Evolutionary conservation across 2,888 invertebrate genomes (phyloP), one percentile per base, ranked within the genome.

Genomic region (Heliconius aoede): DNA sequence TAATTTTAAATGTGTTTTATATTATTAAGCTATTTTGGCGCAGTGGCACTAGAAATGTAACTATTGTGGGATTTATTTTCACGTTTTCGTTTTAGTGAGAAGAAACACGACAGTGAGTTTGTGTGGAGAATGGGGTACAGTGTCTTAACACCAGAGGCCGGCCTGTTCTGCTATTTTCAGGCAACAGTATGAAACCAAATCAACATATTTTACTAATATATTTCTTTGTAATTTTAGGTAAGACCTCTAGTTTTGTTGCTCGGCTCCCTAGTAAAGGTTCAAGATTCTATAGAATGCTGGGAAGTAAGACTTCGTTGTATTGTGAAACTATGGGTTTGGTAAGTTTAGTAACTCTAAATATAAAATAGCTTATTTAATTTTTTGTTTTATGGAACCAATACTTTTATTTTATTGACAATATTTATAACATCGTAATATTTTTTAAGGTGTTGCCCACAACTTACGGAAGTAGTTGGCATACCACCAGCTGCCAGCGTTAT

Each of bases 191-290:
- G 5, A 18, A 46, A 46, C 18, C 18, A 18, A 46, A 46, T 18
- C 4, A 4, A 46, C 15, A 18, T 18, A 5, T 18, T 7, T 2
- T 13, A 8, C 51, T 51, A n/a, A 55, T 9, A 18, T 64, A 71
- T 51, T 55, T 55, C 55, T 78, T 32, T 68, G 58, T 78, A 46
- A 62, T 82, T 83, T 40, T 75, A 95, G 95, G 98, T 99, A 1
- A 96, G 98, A 5, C 98, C 99, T 85, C 97, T 99, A 88, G 98
- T 99, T 89, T 95, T 98, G 13, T 92, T 99, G 21, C 91, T 99
- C 36, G 98, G 98, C 1, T 97, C 97, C 0, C 95, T 99, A 67
- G 96, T 99, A 3, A 97, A 98, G 83, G 98, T 98, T 82, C 98
- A 99, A 85, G 99, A 99, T 88, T 94, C 92, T 0, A 90, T 94